These are phyloP conservation scores for Heliconius hewitsoni DNA, from an alignment of 1,140 invertebrate genomes.

Conservation along the genomic window DNA sequence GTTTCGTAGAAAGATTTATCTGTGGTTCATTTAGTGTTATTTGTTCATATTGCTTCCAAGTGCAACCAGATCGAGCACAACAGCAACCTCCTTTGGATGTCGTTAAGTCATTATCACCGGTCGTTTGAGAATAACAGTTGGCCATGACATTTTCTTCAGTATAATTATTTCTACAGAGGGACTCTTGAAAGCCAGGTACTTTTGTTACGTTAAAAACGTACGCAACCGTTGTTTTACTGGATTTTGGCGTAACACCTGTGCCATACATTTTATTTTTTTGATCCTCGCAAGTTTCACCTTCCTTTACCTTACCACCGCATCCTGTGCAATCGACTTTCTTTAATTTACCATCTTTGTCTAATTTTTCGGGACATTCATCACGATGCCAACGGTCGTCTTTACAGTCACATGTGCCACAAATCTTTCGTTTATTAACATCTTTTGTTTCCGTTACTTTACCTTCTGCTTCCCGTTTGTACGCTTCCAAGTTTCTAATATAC, in stretches of 20 bases:
- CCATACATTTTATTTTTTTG: conserved; percentile 53
- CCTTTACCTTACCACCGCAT: conserved; percentile 56
- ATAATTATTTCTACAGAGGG: conserved; percentile 43
- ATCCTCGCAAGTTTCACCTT: conserved; percentile 64
- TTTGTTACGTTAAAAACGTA: conserved; percentile 60
- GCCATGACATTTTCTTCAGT: conserved; percentile 36
- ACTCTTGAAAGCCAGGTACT: conserved; percentile 52
- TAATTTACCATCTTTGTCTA: conserved; percentile 36
- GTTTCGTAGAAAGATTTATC: conserved; percentile 16
- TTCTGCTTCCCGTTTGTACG: conserved; percentile 60
- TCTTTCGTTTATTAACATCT: conserved; percentile 48
- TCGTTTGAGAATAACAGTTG: conserved; percentile 31
- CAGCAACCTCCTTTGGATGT: conserved; percentile 37
- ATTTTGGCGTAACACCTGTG: conserved; percentile 55
- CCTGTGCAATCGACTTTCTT: conserved; percentile 53
- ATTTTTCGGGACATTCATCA: conserved; percentile 56
- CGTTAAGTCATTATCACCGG: conserved; percentile 8
- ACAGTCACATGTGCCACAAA: conserved; percentile 70
- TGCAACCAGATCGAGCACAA: conserved; percentile 36
- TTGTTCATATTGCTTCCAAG: conserved; percentile 29
- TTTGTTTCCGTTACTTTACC: conserved; percentile 50
- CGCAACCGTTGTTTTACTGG: conserved; percentile 54
- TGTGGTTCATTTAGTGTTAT: conserved; percentile 18
- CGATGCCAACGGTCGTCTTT: conserved; percentile 73
- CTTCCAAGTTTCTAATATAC: conserved; percentile 71